A percentile compares a stretch with the other conserved stretches of the same genome.
These are phyloP conservation scores for Passer montanus DNA, from an alignment of 2,113 vertebrate species.

Conservation along the genomic window DNA sequence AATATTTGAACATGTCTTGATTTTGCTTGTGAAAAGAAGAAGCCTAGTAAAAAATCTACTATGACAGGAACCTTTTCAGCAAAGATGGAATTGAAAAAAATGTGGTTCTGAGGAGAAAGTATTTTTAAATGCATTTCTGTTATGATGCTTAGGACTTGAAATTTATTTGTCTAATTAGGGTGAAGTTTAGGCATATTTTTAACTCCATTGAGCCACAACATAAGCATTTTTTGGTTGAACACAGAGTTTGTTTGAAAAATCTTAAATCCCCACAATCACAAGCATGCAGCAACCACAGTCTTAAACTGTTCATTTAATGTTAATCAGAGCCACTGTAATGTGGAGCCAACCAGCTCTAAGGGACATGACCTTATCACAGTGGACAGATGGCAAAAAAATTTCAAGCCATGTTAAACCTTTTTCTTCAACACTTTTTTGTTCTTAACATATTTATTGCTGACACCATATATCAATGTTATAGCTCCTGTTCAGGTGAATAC, in stretches of 20 bases:
- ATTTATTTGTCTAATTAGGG: background rate
- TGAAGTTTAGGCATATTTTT: background rate
- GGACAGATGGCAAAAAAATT: slow-evolving; percentile 45
- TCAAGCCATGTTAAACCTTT: slow-evolving; percentile 16
- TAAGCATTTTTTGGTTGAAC: background rate
- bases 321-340: background rate
- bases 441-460: slow-evolving; percentile 58
- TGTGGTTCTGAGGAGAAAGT: background rate
- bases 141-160: background rate
- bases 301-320: slow-evolving; percentile 14
- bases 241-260: background rate
- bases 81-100: background rate
- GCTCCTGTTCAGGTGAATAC: slow-evolving; percentile 28
- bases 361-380: slow-evolving; percentile 54
- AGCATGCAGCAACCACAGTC: background rate
- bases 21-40: background rate
- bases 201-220: background rate
- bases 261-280: background rate
- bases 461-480: slow-evolving; percentile 45
- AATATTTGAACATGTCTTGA: background rate
- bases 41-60: background rate
- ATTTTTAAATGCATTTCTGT: background rate
- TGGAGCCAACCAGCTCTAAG: background rate
- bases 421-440: slow-evolving; percentile 37
- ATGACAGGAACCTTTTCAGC: background rate